A percentile compares a stretch with the other conserved stretches of the same genome.
These are phyloP conservation scores for Rhagonycha fulva DNA, from an alignment of 2,888 invertebrate species.

Conservation along the genomic window DNA sequence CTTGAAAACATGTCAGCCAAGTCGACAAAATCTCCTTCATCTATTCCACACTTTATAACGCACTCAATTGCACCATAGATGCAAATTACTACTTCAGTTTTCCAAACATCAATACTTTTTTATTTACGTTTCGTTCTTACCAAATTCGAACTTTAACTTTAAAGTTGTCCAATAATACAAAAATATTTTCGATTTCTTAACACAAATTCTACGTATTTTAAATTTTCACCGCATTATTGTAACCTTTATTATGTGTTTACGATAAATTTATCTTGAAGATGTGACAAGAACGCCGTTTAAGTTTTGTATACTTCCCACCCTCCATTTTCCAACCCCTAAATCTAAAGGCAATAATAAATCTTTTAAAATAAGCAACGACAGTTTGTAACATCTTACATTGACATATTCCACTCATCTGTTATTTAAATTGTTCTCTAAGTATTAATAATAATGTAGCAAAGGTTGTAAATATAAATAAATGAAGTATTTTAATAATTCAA, in stretches of 20 bases:
- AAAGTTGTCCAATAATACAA: neutral
- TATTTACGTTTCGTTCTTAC: neutral
- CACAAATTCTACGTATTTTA: neutral
- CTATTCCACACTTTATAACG: neutral
- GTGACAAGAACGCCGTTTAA: neutral
- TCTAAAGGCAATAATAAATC: neutral
- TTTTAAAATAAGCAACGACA: neutral
- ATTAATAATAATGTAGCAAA: neutral
- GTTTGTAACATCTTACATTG: neutral
- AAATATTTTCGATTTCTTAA: neutral
- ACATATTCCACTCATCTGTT: neutral
- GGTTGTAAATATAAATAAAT: neutral
- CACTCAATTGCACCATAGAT: neutral
- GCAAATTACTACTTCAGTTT: neutral
- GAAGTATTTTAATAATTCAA: neutral
- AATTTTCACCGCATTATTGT: neutral
- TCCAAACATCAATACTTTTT: neutral
- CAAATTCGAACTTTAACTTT: neutral
- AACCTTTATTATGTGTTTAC: neutral
- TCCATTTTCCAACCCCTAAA: neutral
- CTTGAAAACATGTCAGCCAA: neutral
- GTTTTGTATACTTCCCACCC: neutral
- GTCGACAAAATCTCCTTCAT: neutral
- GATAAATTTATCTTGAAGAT: neutral
- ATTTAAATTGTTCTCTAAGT: neutral